phyloP scores from a whole-genome alignment of 1,140 invertebrate species.

The Bombus polaris region DNA sequence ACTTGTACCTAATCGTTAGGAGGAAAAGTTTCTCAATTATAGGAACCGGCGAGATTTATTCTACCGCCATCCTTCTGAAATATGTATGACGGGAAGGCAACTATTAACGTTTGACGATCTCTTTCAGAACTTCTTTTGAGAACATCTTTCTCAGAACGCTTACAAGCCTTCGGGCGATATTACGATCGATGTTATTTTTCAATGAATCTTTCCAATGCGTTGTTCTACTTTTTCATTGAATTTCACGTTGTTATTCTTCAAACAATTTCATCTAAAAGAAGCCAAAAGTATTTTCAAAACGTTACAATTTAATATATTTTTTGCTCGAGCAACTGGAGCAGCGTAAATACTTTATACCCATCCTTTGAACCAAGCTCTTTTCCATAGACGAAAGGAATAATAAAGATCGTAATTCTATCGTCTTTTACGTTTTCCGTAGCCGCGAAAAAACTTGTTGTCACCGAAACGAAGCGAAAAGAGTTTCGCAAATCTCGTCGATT shows the following conservation, averaged over 20 bases:
- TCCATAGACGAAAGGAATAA: background rate
- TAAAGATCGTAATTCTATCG: background rate
- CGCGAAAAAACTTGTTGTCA: no score
- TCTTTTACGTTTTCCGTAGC: background rate
- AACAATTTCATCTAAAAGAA: background rate
- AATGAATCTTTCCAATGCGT: background rate
- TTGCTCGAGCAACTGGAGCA: background rate
- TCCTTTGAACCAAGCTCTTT: background rate
- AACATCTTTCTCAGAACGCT: background rate
- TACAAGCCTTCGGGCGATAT: background rate
- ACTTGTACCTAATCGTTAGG: conserved; percentile 11
- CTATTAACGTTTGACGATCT: background rate
- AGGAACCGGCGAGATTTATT: background rate
- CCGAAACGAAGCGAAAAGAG: background rate
- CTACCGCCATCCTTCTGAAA: background rate
- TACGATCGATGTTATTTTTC: background rate
- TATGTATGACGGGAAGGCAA: background rate
- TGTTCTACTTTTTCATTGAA: background rate
- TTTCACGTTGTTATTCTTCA: no score
- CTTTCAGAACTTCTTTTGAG: background rate
- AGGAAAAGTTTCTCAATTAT: conserved; percentile 10
- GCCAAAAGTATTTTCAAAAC: background rate
- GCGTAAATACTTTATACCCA: background rate
- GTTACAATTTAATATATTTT: background rate
- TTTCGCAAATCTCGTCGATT: background rate